These are phyloP conservation scores for Fulmarus glacialis DNA, from an alignment of 2,113 vertebrate genomes.

Conservation along the genomic window DNA sequence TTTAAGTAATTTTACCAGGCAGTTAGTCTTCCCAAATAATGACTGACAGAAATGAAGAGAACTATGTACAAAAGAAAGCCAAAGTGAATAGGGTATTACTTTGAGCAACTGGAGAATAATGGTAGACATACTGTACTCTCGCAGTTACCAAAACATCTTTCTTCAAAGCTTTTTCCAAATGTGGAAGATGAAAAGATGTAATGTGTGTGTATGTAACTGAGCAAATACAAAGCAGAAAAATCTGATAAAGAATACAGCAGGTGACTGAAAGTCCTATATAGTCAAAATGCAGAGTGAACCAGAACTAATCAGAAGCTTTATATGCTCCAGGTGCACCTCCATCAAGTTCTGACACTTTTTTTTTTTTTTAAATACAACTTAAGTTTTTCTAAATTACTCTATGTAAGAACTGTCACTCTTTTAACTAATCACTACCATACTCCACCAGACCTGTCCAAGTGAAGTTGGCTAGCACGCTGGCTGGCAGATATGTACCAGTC, in stretches of 20 bases:
- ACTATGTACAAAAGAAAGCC: background rate
- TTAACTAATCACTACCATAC: conserved; percentile 63
- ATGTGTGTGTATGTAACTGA: background rate
- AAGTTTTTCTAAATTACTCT: conserved; percentile 24
- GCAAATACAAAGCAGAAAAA: background rate
- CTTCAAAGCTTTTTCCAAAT: background rate
- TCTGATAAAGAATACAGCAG: background rate
- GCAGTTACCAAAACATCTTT: background rate
- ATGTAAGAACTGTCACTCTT: conserved; percentile 31
- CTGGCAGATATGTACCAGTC: conserved; percentile 32
- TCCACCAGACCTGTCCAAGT: conserved; percentile 45
- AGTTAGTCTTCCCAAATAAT: background rate
- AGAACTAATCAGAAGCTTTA: background rate
- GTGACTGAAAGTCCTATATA: background rate
- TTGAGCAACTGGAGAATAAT: background rate
- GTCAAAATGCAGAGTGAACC: background rate
- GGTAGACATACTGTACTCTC: background rate
- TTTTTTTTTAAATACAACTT: background rate
- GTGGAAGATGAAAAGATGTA: background rate
- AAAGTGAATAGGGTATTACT: background rate
- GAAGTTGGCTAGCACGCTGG: conserved; percentile 10
- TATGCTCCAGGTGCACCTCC: background rate
- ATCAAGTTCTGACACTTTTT: background rate
- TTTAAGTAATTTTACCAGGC: background rate
- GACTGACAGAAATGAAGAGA: background rate